phyloP scores from a whole-genome alignment of 2,888 invertebrate genomes.

The Hypena proboscidalis region DNA sequence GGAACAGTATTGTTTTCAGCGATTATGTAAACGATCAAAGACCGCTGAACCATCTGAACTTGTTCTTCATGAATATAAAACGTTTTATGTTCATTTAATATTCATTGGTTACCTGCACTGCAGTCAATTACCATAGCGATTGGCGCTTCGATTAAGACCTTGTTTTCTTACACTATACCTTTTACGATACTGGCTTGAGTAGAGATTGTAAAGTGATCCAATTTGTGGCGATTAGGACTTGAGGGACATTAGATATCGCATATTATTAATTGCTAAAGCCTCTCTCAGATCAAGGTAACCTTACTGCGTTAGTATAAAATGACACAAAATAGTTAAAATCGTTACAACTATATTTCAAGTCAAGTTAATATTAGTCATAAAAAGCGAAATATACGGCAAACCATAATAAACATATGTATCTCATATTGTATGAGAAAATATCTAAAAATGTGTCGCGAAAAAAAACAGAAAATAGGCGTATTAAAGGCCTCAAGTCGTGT shows the following conservation, averaged over 20 bases:
- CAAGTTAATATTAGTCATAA: constrained; percentile 1
- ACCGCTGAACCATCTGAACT: constrained; percentile 59
- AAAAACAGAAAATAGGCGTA: constrained; percentile 25
- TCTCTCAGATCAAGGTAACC: too few species aligned
- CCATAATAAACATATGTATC: constrained; percentile 14
- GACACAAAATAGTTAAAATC: too few species aligned
- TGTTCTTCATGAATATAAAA: constrained; percentile 62
- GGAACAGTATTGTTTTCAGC: constrained; percentile 31
- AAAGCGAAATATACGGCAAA: constrained; percentile 14
- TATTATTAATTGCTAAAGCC: too few species aligned
- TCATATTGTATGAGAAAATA: constrained; percentile 26
- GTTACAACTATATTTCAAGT: too few species aligned
- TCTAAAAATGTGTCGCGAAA: constrained; percentile 21
- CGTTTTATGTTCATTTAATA: constrained; percentile 60
- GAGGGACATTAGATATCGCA: too few species aligned
- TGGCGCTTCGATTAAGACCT: constrained; percentile 33
- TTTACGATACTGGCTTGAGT: constrained; percentile 2
- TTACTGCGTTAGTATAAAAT: too few species aligned
- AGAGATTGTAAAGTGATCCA: constrained; percentile 19
- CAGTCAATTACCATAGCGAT: constrained; percentile 58
- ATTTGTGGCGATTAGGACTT: too few species aligned
- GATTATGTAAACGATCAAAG: constrained; percentile 53
- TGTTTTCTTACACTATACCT: constrained; percentile 12
- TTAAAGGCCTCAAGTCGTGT: constrained; percentile 26
- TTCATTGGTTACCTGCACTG: constrained; percentile 63